Conservation (phyloP, 2,797 vertebrate species). For the Gallinago solitaria region DNA sequence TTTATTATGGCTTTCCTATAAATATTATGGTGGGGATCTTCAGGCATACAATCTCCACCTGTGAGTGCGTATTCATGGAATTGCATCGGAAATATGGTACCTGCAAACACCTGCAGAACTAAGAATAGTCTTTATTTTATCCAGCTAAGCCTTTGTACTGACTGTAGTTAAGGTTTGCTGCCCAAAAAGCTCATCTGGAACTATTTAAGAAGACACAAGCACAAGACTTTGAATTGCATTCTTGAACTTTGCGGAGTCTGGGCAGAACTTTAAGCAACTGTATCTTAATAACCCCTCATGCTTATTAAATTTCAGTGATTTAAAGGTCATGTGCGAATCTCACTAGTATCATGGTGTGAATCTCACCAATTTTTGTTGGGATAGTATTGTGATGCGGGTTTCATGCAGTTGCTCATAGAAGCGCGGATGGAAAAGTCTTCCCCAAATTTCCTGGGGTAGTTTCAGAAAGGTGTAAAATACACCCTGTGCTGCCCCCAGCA, state of each 20-base stretch:
- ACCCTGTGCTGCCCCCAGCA: slow-evolving; percentile 31
- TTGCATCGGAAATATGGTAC: not conserved
- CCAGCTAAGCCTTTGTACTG: not conserved
- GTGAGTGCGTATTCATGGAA: not conserved
- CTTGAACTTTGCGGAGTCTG: not conserved
- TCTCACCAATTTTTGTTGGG: not conserved
- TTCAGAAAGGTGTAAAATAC: not conserved
- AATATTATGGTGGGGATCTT: not conserved
- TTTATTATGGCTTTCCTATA: not conserved
- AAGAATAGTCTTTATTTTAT: not conserved
- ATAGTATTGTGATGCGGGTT: not conserved
- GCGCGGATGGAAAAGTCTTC: not conserved
- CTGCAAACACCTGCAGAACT: slow-evolving; percentile 19
- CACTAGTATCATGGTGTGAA: not conserved
- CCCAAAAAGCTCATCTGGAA: not conserved
- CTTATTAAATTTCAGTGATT: not conserved
- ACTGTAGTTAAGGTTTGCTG: not conserved
- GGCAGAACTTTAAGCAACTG: not conserved
- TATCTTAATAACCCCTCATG: not conserved
- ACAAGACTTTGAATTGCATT: not conserved
- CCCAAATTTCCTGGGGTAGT: not conserved
- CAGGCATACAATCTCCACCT: not conserved
- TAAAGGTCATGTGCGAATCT: not conserved
- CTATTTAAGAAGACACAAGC: not conserved
- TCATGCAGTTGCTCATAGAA: not conserved